Evolutionary conservation across 1,140 invertebrate genomes (phyloP).

Genomic region (Euwallacea fornicatus): DNA sequence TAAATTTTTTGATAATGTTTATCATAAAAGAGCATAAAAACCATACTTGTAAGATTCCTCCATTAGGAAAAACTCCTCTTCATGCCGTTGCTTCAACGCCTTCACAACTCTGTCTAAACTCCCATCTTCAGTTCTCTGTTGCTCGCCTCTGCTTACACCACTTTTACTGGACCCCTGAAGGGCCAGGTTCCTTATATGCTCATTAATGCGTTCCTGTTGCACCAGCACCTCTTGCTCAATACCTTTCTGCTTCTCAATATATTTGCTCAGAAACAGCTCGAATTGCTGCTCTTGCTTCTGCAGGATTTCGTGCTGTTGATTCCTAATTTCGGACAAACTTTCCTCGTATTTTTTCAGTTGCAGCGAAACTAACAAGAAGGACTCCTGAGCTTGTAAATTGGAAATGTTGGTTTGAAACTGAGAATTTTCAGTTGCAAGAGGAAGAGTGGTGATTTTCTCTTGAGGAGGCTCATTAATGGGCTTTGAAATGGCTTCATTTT

Average conservation of each 20-base stretch:
- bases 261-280: slow-evolving; percentile 54
- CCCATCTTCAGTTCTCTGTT: slow-evolving; percentile 24
- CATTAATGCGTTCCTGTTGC: slow-evolving; percentile 59
- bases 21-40: no score
- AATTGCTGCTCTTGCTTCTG: slow-evolving; percentile 56
- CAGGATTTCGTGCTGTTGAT: slow-evolving; percentile 54
- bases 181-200: slow-evolving; percentile 57
- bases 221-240: slow-evolving; percentile 56
- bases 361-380: slow-evolving; percentile 55
- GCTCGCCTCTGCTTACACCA: no score
- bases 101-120: slow-evolving; percentile 51
- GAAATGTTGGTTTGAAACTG: slow-evolving; percentile 53
- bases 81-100: slow-evolving; percentile 54
- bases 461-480: background rate
- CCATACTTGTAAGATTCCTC: slow-evolving; percentile 57
- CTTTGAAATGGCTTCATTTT: background rate
- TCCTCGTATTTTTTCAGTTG: slow-evolving; percentile 59
- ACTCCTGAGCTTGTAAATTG: slow-evolving; percentile 56
- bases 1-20: background rate
- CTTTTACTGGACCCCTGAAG: background rate
- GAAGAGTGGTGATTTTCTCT: slow-evolving; percentile 3
- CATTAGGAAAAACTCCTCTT: slow-evolving; percentile 57
- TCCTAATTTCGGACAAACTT: slow-evolving; percentile 55
- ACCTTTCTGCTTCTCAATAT: slow-evolving; percentile 56
- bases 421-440: slow-evolving; percentile 42